Conservation (phyloP, 2,113 vertebrate species). For the Daboia siamensis region DNA sequence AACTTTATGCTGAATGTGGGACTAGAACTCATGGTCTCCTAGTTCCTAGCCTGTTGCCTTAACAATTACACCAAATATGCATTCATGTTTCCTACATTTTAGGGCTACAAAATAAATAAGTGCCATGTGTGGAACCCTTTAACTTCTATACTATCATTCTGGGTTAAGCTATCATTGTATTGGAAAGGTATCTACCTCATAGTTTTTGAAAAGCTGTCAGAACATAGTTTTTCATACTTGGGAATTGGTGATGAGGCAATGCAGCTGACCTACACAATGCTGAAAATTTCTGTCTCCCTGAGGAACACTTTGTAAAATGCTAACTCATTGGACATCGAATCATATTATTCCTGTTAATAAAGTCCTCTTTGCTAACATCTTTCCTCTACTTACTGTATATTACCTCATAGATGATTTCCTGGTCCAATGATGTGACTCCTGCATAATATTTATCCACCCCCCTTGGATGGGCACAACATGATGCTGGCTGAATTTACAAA, state of each 20-base stretch:
- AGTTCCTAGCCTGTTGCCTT: neutral
- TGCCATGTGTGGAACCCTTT: neutral
- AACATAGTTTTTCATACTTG: slow-evolving; percentile 47
- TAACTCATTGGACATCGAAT: slow-evolving; percentile 67
- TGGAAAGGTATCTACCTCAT: slow-evolving; percentile 43
- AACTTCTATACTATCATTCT: slow-evolving; percentile 21
- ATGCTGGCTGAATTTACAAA: slow-evolving; percentile 34
- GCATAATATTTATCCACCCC: slow-evolving; percentile 18
- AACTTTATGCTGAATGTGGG: neutral
- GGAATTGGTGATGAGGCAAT: slow-evolving; percentile 52
- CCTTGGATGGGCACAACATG: slow-evolving; percentile 40
- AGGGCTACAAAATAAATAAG: neutral
- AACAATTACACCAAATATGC: neutral
- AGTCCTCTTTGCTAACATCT: slow-evolving; percentile 55
- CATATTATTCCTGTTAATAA: slow-evolving; percentile 61
- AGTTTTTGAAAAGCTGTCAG: slow-evolving; percentile 20
- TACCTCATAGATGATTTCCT: slow-evolving; percentile 51
- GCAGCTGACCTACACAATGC: slow-evolving; percentile 36
- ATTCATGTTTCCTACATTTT: neutral
- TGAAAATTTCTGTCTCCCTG: slow-evolving; percentile 57
- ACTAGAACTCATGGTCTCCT: neutral
- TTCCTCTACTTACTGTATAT: slow-evolving; percentile 53
- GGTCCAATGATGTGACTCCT: slow-evolving; percentile 49
- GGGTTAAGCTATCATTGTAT: slow-evolving; percentile 26
- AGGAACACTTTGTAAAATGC: slow-evolving; percentile 60